Conservation (phyloP, 2,113 vertebrate genomes). For the Pagrus major region DNA sequence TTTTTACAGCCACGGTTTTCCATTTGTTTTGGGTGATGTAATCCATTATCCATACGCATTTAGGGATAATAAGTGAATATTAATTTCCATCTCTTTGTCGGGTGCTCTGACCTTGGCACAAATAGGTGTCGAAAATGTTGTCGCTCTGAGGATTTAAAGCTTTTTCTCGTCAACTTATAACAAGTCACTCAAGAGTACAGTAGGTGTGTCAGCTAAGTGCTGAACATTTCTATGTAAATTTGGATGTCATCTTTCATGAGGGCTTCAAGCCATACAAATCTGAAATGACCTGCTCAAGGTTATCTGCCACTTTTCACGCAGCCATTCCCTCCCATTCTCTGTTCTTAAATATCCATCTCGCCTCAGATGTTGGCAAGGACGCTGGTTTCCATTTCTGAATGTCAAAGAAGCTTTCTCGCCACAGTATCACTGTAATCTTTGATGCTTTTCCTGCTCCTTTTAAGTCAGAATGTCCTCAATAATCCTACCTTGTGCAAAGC, state of each 20-base stretch:
- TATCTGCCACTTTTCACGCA: slow-evolving; percentile 35
- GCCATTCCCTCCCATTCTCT: slow-evolving; percentile 14
- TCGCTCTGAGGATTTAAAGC: slow-evolving; percentile 6
- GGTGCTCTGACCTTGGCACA: slow-evolving; percentile 31
- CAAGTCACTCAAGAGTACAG: slow-evolving; percentile 15
- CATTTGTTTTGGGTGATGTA: background rate
- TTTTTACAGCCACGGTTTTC: slow-evolving; percentile 30
- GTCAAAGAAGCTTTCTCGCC: slow-evolving; percentile 4
- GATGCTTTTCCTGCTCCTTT: slow-evolving; percentile 15
- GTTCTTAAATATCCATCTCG: slow-evolving; percentile 23
- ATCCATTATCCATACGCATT: slow-evolving; percentile 8
- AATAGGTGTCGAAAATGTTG: slow-evolving; percentile 8
- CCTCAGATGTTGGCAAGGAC: slow-evolving; percentile 30
- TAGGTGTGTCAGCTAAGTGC: slow-evolving; percentile 8
- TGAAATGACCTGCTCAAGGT: slow-evolving; percentile 48
- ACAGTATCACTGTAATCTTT: slow-evolving; percentile 10
- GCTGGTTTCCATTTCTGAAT: slow-evolving; percentile 22
- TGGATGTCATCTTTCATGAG: slow-evolving; percentile 9
- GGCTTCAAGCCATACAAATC: slow-evolving; percentile 23
- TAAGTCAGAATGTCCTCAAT: background rate
- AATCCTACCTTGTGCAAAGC: background rate
- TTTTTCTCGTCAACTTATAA: slow-evolving; percentile 16
- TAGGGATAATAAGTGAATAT: slow-evolving; percentile 7
- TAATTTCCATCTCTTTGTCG: background rate
- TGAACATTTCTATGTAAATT: slow-evolving; percentile 25